Evolutionary conservation across 2,888 invertebrate genomes (phyloP).

Genomic region (Chymomyza caudatula): DNA sequence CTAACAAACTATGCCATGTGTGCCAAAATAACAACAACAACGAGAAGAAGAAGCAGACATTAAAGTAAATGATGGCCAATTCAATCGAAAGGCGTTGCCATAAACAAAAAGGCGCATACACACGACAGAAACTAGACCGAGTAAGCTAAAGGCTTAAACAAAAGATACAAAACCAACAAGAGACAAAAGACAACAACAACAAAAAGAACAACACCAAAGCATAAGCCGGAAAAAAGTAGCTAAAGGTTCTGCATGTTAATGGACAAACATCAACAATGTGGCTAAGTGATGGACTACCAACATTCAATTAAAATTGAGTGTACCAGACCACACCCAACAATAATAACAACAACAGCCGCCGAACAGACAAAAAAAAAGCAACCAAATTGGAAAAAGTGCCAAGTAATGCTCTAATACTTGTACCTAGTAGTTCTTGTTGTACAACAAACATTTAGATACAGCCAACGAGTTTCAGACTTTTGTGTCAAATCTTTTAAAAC

Average conservation of each 20-base stretch:
- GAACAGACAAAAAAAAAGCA: neutral
- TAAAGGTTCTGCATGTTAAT: neutral
- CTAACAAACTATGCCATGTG: neutral
- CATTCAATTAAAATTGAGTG: neutral
- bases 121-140: neutral
- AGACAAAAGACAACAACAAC: neutral
- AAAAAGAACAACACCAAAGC: neutral
- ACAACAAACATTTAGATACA: neutral
- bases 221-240: conserved; percentile 5
- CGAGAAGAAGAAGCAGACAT: neutral
- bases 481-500: conserved; percentile 6
- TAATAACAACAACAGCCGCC: neutral
- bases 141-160: neutral
- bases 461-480: neutral
- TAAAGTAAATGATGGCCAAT: conserved; percentile 10
- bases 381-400: neutral
- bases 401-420: neutral
- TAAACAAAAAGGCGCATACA: neutral
- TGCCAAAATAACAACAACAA: neutral
- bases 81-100: neutral
- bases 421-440: neutral
- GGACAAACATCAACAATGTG: neutral
- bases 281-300: neutral
- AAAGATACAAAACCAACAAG: neutral
- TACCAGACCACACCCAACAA: neutral